Conservation (phyloP, 1,140 invertebrate genomes). For the Lepidotrigona ventralis region DNA sequence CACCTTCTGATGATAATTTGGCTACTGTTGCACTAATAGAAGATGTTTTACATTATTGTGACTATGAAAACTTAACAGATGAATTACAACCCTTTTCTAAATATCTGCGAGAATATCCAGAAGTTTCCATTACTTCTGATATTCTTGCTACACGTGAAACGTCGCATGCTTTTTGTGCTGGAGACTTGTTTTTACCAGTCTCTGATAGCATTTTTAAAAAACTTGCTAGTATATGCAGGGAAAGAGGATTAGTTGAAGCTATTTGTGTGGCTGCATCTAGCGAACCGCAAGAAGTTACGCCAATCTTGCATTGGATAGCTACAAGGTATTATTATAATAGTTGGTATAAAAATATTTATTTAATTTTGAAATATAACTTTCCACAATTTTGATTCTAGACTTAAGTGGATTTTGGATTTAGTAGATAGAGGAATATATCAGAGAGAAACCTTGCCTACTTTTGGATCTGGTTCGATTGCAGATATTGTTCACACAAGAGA, state of each 20-base stretch:
- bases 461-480: slow-evolving; percentile 73
- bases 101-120: slow-evolving; percentile 71
- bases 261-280: slow-evolving; percentile 78
- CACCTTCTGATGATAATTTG: slow-evolving; percentile 60
- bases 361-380: not conserved
- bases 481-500: slow-evolving; percentile 74
- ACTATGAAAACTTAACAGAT: slow-evolving; percentile 66
- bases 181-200: slow-evolving; percentile 77
- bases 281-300: slow-evolving; percentile 72
- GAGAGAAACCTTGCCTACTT: slow-evolving; percentile 71
- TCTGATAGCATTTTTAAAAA: slow-evolving; percentile 78
- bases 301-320: slow-evolving; percentile 71
- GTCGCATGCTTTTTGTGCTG: slow-evolving; percentile 68
- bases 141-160: slow-evolving; percentile 76
- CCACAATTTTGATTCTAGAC: slow-evolving; percentile 35
- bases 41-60: slow-evolving; percentile 59
- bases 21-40: slow-evolving; percentile 65
- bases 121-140: slow-evolving; percentile 72
- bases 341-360: not conserved
- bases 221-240: slow-evolving; percentile 77
- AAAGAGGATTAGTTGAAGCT: slow-evolving; percentile 82
- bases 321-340: slow-evolving; percentile 64
- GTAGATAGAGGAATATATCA: slow-evolving; percentile 74
- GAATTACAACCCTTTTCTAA: slow-evolving; percentile 70
- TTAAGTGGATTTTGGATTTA: slow-evolving; percentile 67